phyloP scores from a whole-genome alignment of 2,888 invertebrate genomes.

The Branchipolynoe longqiensis region DNA sequence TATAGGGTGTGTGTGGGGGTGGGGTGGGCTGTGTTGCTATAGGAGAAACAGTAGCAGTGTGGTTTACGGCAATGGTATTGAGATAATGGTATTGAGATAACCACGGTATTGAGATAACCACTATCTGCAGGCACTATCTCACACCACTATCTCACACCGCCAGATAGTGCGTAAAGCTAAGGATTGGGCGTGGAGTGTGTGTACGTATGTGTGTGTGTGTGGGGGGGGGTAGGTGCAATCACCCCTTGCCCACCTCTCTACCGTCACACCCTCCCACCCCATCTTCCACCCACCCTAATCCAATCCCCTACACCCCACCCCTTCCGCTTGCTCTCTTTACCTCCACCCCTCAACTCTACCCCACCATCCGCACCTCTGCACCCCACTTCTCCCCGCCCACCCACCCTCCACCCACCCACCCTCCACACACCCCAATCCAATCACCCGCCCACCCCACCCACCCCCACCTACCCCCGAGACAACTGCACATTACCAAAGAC shows the following conservation, averaged over 20 bases:
- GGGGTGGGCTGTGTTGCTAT: too few relatives aligned
- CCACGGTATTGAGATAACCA: too few relatives aligned
- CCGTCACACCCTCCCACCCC: too few relatives aligned
- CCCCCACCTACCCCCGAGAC: neutral
- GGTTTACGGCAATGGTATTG: too few relatives aligned
- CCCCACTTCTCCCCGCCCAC: neutral
- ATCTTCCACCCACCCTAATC: neutral
- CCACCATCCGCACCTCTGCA: neutral
- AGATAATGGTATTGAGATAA: too few relatives aligned
- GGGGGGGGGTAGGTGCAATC: neutral
- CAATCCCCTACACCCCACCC: neutral
- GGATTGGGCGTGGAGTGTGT: neutral
- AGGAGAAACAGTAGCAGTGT: too few relatives aligned
- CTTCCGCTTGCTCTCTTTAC: neutral
- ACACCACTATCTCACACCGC: neutral
- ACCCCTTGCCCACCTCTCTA: neutral
- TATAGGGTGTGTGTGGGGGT: too few relatives aligned
- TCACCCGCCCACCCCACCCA: neutral
- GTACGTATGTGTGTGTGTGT: neutral
- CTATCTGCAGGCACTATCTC: neutral
- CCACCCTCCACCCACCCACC: neutral
- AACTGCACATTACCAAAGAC: neutral
- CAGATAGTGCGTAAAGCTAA: neutral
- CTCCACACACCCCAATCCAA: too few relatives aligned
- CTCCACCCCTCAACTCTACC: neutral